phyloP scores from a whole-genome alignment of 2,797 vertebrate species.

The Hapalemur alaotrensis region DNA sequence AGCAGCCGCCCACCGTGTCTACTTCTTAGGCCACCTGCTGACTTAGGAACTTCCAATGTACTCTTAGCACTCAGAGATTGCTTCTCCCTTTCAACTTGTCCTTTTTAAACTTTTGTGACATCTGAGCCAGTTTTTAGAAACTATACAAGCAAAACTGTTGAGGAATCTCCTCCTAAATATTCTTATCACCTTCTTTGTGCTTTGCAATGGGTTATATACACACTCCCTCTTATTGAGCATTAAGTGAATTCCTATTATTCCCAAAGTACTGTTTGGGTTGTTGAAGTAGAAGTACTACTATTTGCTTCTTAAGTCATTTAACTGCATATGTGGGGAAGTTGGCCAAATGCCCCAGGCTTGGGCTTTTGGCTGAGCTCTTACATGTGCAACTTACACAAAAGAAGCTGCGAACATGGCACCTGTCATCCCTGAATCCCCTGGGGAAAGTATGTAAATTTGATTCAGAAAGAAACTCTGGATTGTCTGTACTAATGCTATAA shows the following conservation, averaged over 20 bases:
- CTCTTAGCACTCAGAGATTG: neutral
- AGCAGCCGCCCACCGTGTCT: fast-evolving
- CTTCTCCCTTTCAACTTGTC: neutral
- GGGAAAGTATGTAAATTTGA: neutral
- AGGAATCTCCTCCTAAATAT: neutral
- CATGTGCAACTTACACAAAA: neutral
- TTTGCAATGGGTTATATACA: neutral
- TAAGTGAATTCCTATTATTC: neutral
- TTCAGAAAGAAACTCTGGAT: neutral
- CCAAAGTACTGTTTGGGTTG: neutral
- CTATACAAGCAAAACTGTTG: neutral
- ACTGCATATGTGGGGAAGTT: neutral
- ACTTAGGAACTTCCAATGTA: neutral
- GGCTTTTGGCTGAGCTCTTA: neutral
- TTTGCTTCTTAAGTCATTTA: neutral
- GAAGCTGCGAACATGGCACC: neutral
- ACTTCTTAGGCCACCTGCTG: neutral
- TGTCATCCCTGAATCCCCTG: neutral
- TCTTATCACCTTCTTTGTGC: neutral
- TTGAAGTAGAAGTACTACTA: neutral
- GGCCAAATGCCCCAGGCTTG: too few species aligned
- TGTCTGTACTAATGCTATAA: neutral
- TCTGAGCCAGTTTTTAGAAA: neutral
- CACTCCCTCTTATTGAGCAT: neutral
- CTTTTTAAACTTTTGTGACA: neutral